Evolutionary conservation across 2,113 vertebrate genomes (phyloP).

Genomic region (Solenodon paradoxus): DNA sequence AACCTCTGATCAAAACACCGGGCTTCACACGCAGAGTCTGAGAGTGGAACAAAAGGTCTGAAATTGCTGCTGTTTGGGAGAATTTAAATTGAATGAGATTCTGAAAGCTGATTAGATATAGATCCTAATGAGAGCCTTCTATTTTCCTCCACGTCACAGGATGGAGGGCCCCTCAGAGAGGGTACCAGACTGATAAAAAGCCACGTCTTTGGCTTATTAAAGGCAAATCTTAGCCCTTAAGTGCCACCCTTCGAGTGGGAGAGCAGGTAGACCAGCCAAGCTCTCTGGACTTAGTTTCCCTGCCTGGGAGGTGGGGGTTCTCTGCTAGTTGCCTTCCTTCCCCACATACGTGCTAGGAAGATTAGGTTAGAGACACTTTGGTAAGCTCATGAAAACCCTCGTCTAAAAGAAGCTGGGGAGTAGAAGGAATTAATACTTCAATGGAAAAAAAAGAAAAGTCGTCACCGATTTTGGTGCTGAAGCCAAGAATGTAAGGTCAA

Average conservation of each 20-base stretch:
- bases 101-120: not conserved
- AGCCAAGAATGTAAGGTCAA: constrained; percentile 39
- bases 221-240: not conserved
- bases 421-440: not conserved
- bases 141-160: not conserved
- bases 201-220: not conserved
- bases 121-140: not conserved
- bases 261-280: not conserved
- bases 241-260: not conserved
- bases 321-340: not conserved
- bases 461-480: not conserved
- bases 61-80: not conserved
- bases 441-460: constrained; percentile 17
- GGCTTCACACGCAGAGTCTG: not conserved
- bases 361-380: not conserved
- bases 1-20: not conserved
- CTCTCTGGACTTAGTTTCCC: not conserved
- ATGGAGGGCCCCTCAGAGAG: not conserved
- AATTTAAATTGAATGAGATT: not conserved
- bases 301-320: not conserved
- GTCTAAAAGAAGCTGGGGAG: not conserved
- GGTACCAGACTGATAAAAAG: not conserved
- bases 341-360: not conserved
- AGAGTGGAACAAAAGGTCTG: not conserved
- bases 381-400: constrained; percentile 18